These are phyloP conservation scores for Megalops atlanticus DNA, from an alignment of 2,113 vertebrate species.

Conservation along the genomic window DNA sequence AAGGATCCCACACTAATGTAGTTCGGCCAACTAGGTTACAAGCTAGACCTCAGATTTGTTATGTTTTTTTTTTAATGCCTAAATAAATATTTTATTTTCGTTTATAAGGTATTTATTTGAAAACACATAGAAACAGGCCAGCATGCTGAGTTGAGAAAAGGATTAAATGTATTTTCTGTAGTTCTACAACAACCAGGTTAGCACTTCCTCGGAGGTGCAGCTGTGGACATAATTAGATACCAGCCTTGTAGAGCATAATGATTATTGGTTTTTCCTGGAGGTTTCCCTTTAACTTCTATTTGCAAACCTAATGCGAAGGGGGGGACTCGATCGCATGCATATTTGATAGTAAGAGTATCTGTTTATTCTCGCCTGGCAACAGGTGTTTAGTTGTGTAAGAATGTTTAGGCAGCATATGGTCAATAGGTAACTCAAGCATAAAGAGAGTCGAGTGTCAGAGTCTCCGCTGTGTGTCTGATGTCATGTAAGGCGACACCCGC, in stretches of 20 bases:
- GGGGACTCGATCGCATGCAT: constrained; percentile 42
- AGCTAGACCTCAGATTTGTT: too few relatives aligned
- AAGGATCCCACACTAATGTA: too few relatives aligned
- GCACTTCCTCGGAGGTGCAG: neutral
- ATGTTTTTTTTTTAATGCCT: too few relatives aligned
- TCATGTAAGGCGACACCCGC: constrained; percentile 20
- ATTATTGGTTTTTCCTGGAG: neutral
- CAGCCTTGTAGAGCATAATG: too few relatives aligned
- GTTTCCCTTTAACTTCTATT: neutral
- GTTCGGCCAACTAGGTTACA: too few relatives aligned
- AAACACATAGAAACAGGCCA: neutral
- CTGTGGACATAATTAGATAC: neutral
- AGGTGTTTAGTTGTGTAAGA: constrained; percentile 57
- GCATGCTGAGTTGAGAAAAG: neutral
- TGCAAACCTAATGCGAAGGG: neutral
- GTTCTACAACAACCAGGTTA: neutral
- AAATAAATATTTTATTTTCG: too few relatives aligned
- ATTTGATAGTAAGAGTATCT: constrained; percentile 63
- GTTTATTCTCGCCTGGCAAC: constrained; percentile 58
- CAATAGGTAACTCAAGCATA: constrained; percentile 59
- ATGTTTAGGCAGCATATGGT: constrained; percentile 52
- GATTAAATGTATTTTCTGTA: neutral
- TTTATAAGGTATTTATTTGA: too few relatives aligned
- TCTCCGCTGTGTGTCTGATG: neutral
- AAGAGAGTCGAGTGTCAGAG: constrained; percentile 39